Percentiles rank a stretch among this genome's conserved stretches.
phyloP scores from a whole-genome alignment of 2,797 vertebrate genomes.

The Megalops cyprinoides region DNA sequence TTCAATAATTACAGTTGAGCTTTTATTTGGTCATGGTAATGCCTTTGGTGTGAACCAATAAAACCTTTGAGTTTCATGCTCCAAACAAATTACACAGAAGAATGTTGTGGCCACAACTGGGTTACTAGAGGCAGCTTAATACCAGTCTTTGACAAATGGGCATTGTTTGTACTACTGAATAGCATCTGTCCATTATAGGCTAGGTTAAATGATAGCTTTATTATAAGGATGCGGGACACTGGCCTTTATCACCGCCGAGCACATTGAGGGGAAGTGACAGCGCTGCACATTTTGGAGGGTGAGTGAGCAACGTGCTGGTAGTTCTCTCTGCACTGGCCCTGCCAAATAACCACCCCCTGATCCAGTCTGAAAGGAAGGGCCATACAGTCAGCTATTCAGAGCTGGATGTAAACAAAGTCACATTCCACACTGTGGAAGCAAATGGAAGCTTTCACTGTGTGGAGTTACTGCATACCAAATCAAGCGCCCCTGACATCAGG shows the following conservation, averaged over 20 bases:
- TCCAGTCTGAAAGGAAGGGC: conserved; percentile 53
- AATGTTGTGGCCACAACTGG: not conserved
- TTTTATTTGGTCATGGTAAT: not conserved
- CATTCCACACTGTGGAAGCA: conserved; percentile 13
- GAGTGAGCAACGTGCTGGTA: conserved; percentile 57
- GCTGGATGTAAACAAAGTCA: conserved; percentile 40
- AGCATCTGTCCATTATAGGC: conserved; percentile 25
- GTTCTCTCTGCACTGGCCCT: conserved; percentile 47
- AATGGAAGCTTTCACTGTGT: not conserved
- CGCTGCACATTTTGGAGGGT: conserved; percentile 53
- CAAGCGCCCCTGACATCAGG: conserved; percentile 1
- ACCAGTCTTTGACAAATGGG: not conserved
- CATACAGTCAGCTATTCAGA: conserved; percentile 43
- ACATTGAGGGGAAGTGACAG: conserved; percentile 58
- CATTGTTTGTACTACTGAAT: conserved; percentile 27
- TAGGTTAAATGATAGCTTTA: conserved; percentile 37
- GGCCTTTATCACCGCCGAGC: conserved; percentile 53
- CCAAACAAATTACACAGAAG: not conserved
- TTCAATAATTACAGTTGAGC: no score
- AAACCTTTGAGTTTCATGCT: not conserved
- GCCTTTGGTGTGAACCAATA: not conserved
- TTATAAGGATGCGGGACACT: conserved; percentile 51
- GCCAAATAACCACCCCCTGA: conserved; percentile 67
- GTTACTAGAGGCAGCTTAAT: not conserved
- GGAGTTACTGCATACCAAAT: conserved; percentile 9